Evolutionary conservation across 2,888 invertebrate genomes (phyloP).

Genomic region (Tanytarsus gracilentus): DNA sequence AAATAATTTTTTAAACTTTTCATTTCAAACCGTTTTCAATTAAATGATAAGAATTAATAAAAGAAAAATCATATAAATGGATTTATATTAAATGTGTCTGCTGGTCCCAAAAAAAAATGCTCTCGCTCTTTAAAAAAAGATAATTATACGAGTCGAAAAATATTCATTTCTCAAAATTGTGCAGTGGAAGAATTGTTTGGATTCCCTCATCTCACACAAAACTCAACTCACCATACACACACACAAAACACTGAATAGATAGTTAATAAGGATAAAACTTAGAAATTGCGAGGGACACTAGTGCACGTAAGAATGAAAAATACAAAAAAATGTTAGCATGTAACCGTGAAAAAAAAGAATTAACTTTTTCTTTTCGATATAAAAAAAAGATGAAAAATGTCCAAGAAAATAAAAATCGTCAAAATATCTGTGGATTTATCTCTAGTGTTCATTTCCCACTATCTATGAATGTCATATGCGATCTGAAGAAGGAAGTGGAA

Average conservation of each 20-base stretch:
- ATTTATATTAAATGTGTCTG: constrained; percentile 14
- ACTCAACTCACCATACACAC: too few species aligned
- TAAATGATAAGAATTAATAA: too few species aligned
- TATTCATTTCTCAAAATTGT: too few species aligned
- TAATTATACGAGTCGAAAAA: background rate
- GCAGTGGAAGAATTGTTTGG: too few species aligned
- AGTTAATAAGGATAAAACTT: constrained; percentile 4
- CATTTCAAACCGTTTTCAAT: too few species aligned
- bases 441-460: constrained; percentile 25
- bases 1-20: background rate
- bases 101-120: constrained; percentile 13
- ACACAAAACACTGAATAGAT: too few species aligned
- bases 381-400: constrained; percentile 5
- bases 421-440: constrained; percentile 20
- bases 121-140: background rate
- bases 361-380: background rate
- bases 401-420: constrained; percentile 16
- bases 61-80: constrained; percentile 6
- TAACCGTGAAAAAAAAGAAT: constrained; percentile 14
- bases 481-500: too few species aligned
- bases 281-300: constrained; percentile 4
- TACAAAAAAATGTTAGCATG: constrained; percentile 23
- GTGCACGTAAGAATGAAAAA: background rate
- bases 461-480: too few species aligned
- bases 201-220: constrained; percentile 11